Percentiles rank a stretch among this genome's conserved stretches.
phyloP scores from a whole-genome alignment of 2,797 vertebrate species.

The Neosilurus mollespiculum region DNA sequence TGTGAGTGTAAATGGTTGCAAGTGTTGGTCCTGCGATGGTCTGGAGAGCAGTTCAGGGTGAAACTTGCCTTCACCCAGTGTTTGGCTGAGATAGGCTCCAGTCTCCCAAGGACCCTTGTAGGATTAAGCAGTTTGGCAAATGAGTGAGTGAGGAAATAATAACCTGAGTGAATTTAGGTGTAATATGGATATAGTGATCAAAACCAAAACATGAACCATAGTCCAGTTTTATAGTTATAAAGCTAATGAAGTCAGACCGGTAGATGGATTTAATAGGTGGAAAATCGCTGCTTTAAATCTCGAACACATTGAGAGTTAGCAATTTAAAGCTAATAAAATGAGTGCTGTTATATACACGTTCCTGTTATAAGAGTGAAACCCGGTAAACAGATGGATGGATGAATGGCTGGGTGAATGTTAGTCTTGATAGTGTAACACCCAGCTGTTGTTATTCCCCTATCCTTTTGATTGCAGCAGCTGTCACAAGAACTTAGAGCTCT shows the following conservation, averaged over 20 bases:
- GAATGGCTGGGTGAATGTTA: conserved; percentile 31
- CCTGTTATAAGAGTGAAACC: conserved; percentile 41
- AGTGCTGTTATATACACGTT: conserved; percentile 33
- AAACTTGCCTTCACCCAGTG: no score
- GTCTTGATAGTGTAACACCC: conserved; percentile 47
- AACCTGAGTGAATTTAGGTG: not conserved
- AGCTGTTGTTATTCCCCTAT: conserved; percentile 60
- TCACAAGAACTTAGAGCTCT: conserved; percentile 52
- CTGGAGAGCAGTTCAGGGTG: no score
- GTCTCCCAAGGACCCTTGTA: no score
- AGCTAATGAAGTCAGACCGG: not conserved
- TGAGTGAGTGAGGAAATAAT: no score
- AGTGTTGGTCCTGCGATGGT: no score
- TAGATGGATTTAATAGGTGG: not conserved
- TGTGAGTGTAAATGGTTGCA: no score
- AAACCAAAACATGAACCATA: conserved; percentile 10
- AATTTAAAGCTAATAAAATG: conserved; percentile 25
- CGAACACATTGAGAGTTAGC: conserved; percentile 5
- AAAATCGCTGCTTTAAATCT: conserved; percentile 16
- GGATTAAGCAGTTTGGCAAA: no score
- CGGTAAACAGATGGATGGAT: conserved; percentile 47
- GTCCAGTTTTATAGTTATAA: not conserved
- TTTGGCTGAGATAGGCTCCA: no score
- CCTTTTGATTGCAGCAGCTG: conserved; percentile 58
- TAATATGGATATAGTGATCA: not conserved